These are phyloP conservation scores for Chymomyza fuscimana DNA, from an alignment of 2,888 invertebrate species.

Conservation along the genomic window DNA sequence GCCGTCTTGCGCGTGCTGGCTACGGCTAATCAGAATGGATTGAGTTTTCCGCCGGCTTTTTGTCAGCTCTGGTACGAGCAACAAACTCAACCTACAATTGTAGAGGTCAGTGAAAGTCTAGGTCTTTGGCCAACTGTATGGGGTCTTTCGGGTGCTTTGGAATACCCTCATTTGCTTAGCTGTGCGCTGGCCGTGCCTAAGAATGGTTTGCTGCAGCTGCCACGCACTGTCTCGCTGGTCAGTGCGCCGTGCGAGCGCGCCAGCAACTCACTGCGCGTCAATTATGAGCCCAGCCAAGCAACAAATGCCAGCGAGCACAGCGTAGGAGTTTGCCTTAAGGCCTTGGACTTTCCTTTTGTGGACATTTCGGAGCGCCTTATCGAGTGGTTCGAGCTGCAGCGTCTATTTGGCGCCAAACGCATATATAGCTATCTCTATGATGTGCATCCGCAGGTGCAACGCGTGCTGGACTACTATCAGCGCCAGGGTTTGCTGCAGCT, in stretches of 20 bases:
- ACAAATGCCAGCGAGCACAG: background rate
- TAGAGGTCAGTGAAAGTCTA: constrained; percentile 84
- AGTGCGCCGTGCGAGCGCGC: constrained; percentile 38
- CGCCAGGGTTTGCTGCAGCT: constrained; percentile 84
- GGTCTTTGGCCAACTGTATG: constrained; percentile 90
- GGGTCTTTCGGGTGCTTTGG: constrained; percentile 91
- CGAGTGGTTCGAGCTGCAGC: constrained; percentile 94
- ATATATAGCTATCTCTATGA: constrained; percentile 92
- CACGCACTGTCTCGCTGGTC: constrained; percentile 55
- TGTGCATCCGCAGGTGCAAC: constrained; percentile 92
- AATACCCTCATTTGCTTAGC: constrained; percentile 92
- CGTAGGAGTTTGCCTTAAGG: constrained; percentile 94
- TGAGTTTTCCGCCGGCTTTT: constrained; percentile 82
- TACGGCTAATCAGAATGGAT: constrained; percentile 92
- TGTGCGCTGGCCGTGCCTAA: constrained; percentile 86
- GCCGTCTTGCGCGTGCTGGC: constrained; percentile 89
- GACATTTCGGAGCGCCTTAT: constrained; percentile 91
- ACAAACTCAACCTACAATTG: constrained; percentile 86
- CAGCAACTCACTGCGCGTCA: constrained; percentile 73
- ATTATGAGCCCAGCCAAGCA: constrained; percentile 23
- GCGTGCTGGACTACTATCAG: constrained; percentile 84
- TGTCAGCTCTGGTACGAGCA: constrained; percentile 94
- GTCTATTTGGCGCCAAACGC: constrained; percentile 90
- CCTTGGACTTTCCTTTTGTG: constrained; percentile 92
- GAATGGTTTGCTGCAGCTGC: constrained; percentile 5